Percentiles rank a stretch among this genome's conserved stretches.
Conservation (phyloP, 2,113 vertebrate genomes). For the Eira barbara region DNA sequence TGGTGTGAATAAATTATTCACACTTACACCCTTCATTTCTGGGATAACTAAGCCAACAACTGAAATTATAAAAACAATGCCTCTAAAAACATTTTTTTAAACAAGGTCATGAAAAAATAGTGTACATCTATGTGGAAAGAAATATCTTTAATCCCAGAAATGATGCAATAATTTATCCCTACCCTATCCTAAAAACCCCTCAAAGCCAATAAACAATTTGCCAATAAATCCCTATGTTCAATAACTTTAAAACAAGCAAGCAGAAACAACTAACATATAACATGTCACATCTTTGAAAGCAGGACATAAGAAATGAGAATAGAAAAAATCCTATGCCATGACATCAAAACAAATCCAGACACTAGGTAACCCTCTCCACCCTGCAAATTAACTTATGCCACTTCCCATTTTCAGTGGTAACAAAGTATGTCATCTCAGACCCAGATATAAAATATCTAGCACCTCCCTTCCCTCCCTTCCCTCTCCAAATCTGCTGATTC, state of each 20-base stretch:
- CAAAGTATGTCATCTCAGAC: neutral
- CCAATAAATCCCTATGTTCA: neutral
- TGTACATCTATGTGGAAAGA: neutral
- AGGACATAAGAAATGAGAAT: neutral
- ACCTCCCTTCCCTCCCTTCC: neutral
- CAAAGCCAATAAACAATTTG: neutral
- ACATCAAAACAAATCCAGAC: neutral
- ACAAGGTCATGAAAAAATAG: conserved; percentile 20
- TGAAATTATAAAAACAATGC: neutral
- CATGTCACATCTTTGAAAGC: neutral
- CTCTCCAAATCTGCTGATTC: neutral
- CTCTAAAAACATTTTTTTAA: conserved; percentile 28
- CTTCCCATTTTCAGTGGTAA: neutral
- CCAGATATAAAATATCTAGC: neutral
- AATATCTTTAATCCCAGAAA: neutral
- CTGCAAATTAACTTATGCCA: neutral
- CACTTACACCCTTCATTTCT: neutral
- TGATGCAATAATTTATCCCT: neutral
- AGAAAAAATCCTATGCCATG: neutral
- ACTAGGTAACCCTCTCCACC: neutral
- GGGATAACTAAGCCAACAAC: neutral
- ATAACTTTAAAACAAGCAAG: neutral
- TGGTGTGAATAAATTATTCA: neutral
- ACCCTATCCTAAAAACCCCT: neutral
- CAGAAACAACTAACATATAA: neutral